Evolutionary conservation across 2,888 invertebrate species (phyloP), one percentile per base, ranked within the genome.

Genomic region (Drosophila niveifrons): DNA sequence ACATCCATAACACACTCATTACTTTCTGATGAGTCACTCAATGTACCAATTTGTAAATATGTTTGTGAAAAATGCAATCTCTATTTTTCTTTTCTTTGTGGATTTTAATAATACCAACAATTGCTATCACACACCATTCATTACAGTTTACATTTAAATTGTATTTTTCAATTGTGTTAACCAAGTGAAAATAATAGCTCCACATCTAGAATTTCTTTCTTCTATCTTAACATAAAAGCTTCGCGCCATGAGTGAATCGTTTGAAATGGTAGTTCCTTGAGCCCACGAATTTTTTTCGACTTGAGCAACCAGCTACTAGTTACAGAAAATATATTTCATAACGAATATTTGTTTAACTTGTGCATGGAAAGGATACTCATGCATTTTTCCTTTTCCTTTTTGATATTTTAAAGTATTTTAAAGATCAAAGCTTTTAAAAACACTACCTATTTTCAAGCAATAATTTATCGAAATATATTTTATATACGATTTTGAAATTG

Each of bases 31-130:
- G 87, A 82, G 89, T 84, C 80, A 69, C 69, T 72, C 64, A 79
- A 69, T 55, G 46, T 73, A 67, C 67, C 79, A 69, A 85, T 80
- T 74, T 91, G 91, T 91, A 91, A 90, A 91, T 91, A 91, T 91
- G 91, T 91, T 91, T 91, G 91, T 89, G 91, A 88, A 80, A 91
- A 69, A 90, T 91, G 91, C 90, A 91, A 90, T 85, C 89, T 84
- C 56, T 53, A 72, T 87, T 84, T 58, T 62, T 44, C 17, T 29
- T 55, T 56, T 56, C 4, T 6, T 18, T 57, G 46, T 36, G 53
- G 68, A 66, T 58, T 71, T 53, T 29, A 57, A 28, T 71, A 70
- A 47, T 58, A 63, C 43, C 55, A 63, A 64, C 13, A 67, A 64
- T 36, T 46, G 75, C 56, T 70, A 66, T 52, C 64, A 72, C 64